Conservation (phyloP, 2,113 vertebrate species). For the Corythoichthys intestinalis region DNA sequence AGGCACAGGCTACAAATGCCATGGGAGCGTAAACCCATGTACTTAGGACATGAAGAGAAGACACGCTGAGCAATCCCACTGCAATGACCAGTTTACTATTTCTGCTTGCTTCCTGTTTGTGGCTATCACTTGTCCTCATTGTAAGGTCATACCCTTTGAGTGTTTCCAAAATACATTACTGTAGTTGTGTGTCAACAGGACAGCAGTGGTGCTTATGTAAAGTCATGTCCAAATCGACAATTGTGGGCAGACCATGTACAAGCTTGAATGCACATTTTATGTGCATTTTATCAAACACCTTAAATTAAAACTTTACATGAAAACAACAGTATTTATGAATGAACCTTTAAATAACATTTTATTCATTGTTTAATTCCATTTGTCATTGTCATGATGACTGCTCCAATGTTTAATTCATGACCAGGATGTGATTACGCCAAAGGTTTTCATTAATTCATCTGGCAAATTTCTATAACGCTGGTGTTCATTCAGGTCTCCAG, state of each 20-base stretch:
- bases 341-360: not conserved
- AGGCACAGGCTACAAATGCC: conserved; percentile 28
- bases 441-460: not conserved
- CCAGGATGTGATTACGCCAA: not conserved
- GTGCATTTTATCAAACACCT: too few species aligned
- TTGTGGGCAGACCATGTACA: not conserved
- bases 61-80: conserved; percentile 41
- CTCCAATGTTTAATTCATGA: not conserved
- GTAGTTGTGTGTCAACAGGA: conserved; percentile 3
- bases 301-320: not conserved
- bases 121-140: conserved; percentile 19
- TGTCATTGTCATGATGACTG: not conserved
- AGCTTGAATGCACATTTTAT: not conserved
- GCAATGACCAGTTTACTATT: conserved; percentile 26
- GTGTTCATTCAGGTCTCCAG: not conserved
- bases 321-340: not conserved
- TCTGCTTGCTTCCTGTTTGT: conserved; percentile 35
- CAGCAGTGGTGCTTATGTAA: not conserved
- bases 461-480: not conserved
- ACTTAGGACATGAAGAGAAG: conserved; percentile 1
- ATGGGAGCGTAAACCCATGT: conserved; percentile 1
- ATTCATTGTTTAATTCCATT: not conserved
- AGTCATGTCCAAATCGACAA: not conserved
- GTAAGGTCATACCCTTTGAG: conserved; percentile 22
- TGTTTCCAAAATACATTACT: conserved; percentile 1